Percentiles rank a stretch among this genome's conserved stretches.
Conservation (phyloP, 2,113 vertebrate genomes). For the Sylvilagus bachmani region DNA sequence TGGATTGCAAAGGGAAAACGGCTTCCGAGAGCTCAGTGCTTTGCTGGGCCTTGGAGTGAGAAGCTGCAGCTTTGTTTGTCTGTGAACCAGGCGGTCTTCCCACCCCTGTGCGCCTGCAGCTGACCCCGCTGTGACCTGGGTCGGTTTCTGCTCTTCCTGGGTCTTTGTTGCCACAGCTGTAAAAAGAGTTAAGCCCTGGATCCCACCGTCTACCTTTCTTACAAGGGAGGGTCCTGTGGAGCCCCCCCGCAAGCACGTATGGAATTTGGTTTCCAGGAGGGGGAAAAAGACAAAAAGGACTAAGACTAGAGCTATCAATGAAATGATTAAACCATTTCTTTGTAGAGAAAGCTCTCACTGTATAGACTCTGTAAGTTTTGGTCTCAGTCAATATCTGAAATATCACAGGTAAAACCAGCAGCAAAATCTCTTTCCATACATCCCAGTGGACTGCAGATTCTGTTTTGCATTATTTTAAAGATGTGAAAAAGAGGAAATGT, state of each 20-base stretch:
- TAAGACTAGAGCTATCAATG: background rate
- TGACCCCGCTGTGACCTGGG: conserved; percentile 55
- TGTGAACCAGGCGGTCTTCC: background rate
- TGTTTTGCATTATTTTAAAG: conserved; percentile 51
- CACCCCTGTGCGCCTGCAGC: background rate
- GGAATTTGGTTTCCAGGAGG: conserved; percentile 62
- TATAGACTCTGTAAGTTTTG: conserved; percentile 24
- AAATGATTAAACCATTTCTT: conserved; percentile 1
- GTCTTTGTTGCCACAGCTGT: conserved; percentile 62
- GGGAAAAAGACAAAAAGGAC: background rate
- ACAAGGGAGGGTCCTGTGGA: conserved; percentile 11
- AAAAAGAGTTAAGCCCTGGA: conserved; percentile 42
- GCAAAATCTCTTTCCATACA: background rate
- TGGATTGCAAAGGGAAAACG: background rate
- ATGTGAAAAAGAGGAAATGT: conserved; percentile 51
- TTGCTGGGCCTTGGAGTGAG: conserved; percentile 2
- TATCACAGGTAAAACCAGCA: background rate
- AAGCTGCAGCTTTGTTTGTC: background rate
- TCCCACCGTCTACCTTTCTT: conserved; percentile 49
- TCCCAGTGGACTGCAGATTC: background rate
- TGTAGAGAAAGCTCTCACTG: background rate
- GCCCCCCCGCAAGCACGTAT: conserved; percentile 50
- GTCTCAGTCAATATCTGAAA: conserved; percentile 32
- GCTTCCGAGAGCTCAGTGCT: conserved; percentile 4
- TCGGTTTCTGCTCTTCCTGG: background rate